Evolutionary conservation across 2,797 vertebrate species (phyloP).

Genomic region (Chaunax sp.): DNA sequence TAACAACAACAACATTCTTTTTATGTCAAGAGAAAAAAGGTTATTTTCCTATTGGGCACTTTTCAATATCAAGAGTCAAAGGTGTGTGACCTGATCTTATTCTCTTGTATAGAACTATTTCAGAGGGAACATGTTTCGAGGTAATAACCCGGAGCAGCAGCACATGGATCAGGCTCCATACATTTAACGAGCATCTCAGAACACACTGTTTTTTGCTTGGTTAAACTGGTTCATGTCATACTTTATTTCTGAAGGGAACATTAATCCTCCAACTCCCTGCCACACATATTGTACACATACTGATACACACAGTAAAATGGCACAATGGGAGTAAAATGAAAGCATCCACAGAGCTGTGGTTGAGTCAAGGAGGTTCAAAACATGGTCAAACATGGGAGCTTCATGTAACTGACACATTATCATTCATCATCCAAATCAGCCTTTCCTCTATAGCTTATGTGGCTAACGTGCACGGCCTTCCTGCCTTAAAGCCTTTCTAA

Average conservation of each 20-base stretch:
- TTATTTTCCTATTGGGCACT: slow-evolving; percentile 44
- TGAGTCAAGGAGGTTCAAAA: too few relatives aligned
- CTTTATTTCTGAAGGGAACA: slow-evolving; percentile 9
- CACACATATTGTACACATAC: background rate
- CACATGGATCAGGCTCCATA: background rate
- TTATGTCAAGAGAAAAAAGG: slow-evolving; percentile 61
- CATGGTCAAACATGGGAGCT: background rate
- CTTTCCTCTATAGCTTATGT: too few relatives aligned
- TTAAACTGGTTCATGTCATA: background rate
- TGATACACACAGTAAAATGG: background rate
- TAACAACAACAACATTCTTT: slow-evolving; percentile 55
- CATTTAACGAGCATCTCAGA: background rate
- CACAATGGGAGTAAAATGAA: background rate
- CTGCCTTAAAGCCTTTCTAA: too few relatives aligned
- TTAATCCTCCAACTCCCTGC: slow-evolving; percentile 12
- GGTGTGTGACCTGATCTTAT: background rate
- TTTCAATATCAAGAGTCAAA: slow-evolving; percentile 57
- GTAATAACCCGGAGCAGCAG: background rate
- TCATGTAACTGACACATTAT: background rate
- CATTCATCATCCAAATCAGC: background rate
- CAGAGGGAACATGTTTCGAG: slow-evolving; percentile 23
- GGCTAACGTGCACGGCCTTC: too few relatives aligned
- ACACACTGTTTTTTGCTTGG: background rate
- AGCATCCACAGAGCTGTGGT: background rate
- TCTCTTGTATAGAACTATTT: slow-evolving; percentile 35